Conservation (phyloP, 53 echinoderm and acorn worm species). For the Stichopus horrens region DNA sequence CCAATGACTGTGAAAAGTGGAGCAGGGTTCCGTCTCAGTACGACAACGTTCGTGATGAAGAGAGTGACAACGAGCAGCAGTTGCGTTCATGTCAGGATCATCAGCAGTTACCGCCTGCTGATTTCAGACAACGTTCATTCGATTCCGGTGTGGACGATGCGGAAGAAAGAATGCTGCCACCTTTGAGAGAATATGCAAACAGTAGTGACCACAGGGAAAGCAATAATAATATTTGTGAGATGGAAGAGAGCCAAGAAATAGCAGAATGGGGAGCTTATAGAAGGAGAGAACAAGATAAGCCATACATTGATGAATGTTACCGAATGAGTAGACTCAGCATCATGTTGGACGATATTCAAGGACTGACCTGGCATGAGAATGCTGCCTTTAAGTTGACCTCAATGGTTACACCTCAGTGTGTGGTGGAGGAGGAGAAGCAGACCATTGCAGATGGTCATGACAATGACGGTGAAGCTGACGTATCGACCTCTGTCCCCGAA, state of each 20-base stretch:
- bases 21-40: constrained; percentile 1
- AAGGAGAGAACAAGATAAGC: background rate
- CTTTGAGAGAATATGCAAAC: background rate
- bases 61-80: no score
- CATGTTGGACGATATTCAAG: constrained; percentile 12
- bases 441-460: background rate
- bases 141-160: constrained; percentile 31
- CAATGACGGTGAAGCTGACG: background rate
- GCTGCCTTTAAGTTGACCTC: constrained; percentile 21
- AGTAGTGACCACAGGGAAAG: background rate
- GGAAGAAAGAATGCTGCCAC: background rate
- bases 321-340: constrained; percentile 34
- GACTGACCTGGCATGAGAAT: constrained; percentile 26
- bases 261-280: background rate
- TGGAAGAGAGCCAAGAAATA: background rate
- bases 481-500: no score
- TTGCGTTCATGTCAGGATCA: background rate
- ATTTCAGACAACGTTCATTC: constrained; percentile 24
- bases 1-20: background rate
- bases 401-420: background rate
- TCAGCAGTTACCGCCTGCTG: background rate
- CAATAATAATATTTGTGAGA: background rate
- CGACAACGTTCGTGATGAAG: background rate
- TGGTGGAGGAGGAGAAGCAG: background rate
- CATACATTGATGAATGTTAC: constrained; percentile 17